Conservation (phyloP, 2,113 vertebrate species). For the Colinus virginianus region DNA sequence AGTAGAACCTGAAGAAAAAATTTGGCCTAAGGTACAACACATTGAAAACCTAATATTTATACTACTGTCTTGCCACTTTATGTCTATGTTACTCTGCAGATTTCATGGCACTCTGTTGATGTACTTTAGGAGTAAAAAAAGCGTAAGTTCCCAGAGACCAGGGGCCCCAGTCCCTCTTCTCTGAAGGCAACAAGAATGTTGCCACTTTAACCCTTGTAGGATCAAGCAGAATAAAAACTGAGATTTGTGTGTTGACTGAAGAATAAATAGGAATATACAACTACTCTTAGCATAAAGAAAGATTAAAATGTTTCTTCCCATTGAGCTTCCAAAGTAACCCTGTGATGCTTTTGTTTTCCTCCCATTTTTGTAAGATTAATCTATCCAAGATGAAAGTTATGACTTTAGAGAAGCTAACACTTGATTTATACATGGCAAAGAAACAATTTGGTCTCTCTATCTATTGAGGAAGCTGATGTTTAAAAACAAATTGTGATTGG, state of each 20-base stretch:
- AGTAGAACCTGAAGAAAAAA: background rate
- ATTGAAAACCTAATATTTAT: background rate
- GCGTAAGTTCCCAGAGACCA: background rate
- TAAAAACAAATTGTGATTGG: background rate
- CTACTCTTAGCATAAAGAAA: background rate
- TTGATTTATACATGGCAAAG: background rate
- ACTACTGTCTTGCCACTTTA: background rate
- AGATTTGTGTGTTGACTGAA: background rate
- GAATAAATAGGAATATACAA: background rate
- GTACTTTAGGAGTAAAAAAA: background rate
- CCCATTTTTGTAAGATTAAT: conserved; percentile 7
- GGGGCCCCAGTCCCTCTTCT: background rate
- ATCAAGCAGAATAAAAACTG: background rate
- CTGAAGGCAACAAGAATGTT: background rate
- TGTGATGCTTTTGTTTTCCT: background rate
- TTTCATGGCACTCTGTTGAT: background rate
- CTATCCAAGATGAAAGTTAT: background rate
- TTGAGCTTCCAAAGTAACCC: background rate
- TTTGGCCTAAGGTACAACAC: background rate
- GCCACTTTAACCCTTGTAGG: background rate
- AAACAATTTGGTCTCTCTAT: background rate
- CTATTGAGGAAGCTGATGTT: background rate
- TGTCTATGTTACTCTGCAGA: background rate
- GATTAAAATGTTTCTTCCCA: background rate
- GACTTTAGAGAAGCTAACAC: background rate